Evolutionary conservation across 2,888 invertebrate species (phyloP).

Genomic region (Hirtodrosophila cameraria): DNA sequence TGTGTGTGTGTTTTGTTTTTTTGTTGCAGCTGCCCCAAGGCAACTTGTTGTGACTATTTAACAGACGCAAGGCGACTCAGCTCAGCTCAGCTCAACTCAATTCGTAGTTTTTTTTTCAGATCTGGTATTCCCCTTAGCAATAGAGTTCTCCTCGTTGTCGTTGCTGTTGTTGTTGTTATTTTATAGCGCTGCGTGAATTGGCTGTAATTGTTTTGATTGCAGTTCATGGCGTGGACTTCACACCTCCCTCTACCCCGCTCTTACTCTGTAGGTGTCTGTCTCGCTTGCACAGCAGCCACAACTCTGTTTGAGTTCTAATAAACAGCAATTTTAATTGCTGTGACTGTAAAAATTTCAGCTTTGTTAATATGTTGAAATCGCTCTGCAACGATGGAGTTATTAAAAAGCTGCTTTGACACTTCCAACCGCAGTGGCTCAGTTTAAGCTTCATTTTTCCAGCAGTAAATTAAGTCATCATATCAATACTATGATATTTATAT

Average conservation of each 20-base stretch:
- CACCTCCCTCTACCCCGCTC: slow-evolving; percentile 11
- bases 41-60: slow-evolving; percentile 7
- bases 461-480: background rate
- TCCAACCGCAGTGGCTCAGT: background rate
- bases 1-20: too few relatives aligned
- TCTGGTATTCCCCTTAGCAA: slow-evolving; percentile 14
- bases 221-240: slow-evolving; percentile 68
- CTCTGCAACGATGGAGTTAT: slow-evolving; percentile 21
- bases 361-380: slow-evolving; percentile 31
- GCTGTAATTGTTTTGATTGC: slow-evolving; percentile 79
- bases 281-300: background rate
- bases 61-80: background rate
- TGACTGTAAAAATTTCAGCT: slow-evolving; percentile 36
- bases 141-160: slow-evolving; percentile 2
- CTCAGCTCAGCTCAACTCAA: background rate
- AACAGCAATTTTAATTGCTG: slow-evolving; percentile 58
- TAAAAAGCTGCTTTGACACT: slow-evolving; percentile 2
- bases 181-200: slow-evolving; percentile 70
- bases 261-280: background rate
- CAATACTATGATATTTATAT: background rate
- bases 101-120: background rate
- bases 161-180: slow-evolving; percentile 44
- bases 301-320: slow-evolving; percentile 44
- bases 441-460: background rate
- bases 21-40: slow-evolving; percentile 15